Evolutionary conservation across 2,888 invertebrate genomes (phyloP).

Genomic region (Drosophila neotestacea): DNA sequence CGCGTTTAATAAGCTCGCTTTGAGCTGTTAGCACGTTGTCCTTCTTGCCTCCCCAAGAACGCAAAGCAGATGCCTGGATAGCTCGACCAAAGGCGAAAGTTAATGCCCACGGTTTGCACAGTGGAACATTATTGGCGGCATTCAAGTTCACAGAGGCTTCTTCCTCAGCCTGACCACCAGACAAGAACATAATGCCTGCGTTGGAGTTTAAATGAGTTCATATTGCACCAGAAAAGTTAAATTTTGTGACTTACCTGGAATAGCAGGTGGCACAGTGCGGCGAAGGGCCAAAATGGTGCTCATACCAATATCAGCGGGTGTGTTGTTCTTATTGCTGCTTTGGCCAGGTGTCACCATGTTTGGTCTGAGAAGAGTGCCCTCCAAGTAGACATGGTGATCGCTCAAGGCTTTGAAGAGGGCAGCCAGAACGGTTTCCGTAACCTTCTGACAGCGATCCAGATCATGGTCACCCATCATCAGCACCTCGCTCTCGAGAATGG

Average conservation of each 20-base stretch:
- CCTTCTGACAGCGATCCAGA: conserved; percentile 95
- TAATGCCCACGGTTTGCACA: conserved; percentile 97
- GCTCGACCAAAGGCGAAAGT: conserved; percentile 99
- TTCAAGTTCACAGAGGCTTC: conserved; percentile 98
- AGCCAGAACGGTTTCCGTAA: conserved; percentile 96
- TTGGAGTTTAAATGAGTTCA: no score
- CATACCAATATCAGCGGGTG: conserved; percentile 93
- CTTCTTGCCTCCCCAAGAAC: conserved; percentile 96
- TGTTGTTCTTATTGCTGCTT: conserved; percentile 90
- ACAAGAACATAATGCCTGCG: conserved; percentile 96
- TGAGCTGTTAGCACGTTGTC: conserved; percentile 94
- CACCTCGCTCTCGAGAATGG: conserved; percentile 99
- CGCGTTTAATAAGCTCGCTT: conserved; percentile 94
- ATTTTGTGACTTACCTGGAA: conserved; percentile 89
- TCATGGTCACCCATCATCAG: conserved; percentile 99
- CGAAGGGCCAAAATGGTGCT: conserved; percentile 97
- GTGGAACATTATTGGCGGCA: conserved; percentile 94
- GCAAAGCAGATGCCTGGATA: conserved; percentile 97
- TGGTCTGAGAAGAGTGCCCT: conserved; percentile 98
- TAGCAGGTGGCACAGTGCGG: conserved; percentile 97
- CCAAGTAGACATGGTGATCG: conserved; percentile 98
- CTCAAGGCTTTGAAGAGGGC: conserved; percentile 97
- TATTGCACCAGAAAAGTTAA: no score
- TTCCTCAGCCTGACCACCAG: conserved; percentile 99
- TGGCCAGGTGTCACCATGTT: conserved; percentile 99